Base-by-base conservation (phyloP, 2,888 invertebrate species). In the Magallana nippona region DNA sequence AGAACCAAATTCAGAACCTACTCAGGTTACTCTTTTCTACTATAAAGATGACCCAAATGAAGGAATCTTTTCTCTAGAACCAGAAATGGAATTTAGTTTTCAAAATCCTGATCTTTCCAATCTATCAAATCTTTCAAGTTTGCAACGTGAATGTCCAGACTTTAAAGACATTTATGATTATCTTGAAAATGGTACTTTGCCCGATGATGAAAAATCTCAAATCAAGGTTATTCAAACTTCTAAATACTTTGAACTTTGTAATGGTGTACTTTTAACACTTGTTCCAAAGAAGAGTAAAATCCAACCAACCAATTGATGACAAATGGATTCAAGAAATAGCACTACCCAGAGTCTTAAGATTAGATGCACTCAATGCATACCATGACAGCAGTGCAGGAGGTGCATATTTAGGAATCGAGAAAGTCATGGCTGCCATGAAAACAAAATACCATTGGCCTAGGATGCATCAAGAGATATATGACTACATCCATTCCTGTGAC, bases 361-460 rank as follows among this genome's bases (percentile, higher is more conserved):
- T 27, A 17, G 2, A 79, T 80, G 81, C 15, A 58, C 83, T 10
- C 85, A 85, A 19, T 13, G 19, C 32, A 32, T 85, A 83, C 57
- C 85, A 85, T 83, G 85, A 85, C 32, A 63, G 44, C 19, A 27
- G 32, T 44, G 81, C 81, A 56, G 83, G 83, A 19, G 85, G 83
- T 13, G 83, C 63, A 10, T 81, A 83, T 57, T 57, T 83, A 17
- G 85, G 83, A 27, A 55, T 81, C 15, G 55, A 85, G 62, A 77
- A 57, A 27, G 81, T 78, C 10, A 81, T 58, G 78, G 79, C 44
- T 15, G 82, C 83, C 8, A 82, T 84, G 17, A 83, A 79, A 79
- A n/a, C 79, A 17, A 83, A 83, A 58, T 85, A 89, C 58, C 88
- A 84, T 60, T 90, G 89, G 87, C 82, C 84, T 15, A 82, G 77